A percentile compares a stretch with the other conserved stretches of the same genome.
These are phyloP conservation scores for Temnothorax nylanderi DNA, from an alignment of 1,140 invertebrate genomes.

Conservation along the genomic window DNA sequence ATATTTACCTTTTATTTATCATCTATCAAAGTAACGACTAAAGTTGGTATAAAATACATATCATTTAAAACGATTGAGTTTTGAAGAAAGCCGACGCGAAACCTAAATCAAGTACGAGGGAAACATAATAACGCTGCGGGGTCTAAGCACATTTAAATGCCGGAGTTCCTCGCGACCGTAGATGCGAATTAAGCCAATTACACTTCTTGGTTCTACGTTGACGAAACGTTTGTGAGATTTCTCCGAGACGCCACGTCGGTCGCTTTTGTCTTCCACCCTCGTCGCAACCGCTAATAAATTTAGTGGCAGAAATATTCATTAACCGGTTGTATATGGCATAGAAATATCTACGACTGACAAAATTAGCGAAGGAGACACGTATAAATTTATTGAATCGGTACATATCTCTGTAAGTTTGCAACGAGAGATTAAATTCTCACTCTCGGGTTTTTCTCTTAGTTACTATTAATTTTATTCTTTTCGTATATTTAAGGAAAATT, in stretches of 20 bases:
- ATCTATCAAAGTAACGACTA: not conserved
- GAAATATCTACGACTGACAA: constrained; percentile 18
- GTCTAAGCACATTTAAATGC: constrained; percentile 18
- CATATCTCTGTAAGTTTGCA: not conserved
- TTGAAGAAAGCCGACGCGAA: not conserved
- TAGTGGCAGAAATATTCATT: constrained; percentile 39
- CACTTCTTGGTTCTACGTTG: constrained; percentile 32
- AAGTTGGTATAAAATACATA: not conserved
- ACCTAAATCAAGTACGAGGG: constrained; percentile 16
- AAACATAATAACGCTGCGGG: constrained; percentile 2
- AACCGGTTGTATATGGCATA: not conserved
- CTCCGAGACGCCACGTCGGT: constrained; percentile 5
- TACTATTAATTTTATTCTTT: not conserved
- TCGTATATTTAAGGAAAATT: too few species aligned
- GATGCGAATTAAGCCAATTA: constrained; percentile 43
- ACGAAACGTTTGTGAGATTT: constrained; percentile 45
- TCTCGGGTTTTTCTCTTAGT: not conserved
- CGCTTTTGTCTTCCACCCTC: constrained; percentile 16
- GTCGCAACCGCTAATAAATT: constrained; percentile 41
- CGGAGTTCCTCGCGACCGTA: constrained; percentile 16
- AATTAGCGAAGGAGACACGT: not conserved
- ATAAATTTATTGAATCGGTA: not conserved
- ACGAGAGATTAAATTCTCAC: not conserved
- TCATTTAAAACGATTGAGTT: not conserved
- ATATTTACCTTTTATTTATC: not conserved